Base-by-base conservation (phyloP, 2,797 vertebrate species). In the Aulostomus chinensis region DNA sequence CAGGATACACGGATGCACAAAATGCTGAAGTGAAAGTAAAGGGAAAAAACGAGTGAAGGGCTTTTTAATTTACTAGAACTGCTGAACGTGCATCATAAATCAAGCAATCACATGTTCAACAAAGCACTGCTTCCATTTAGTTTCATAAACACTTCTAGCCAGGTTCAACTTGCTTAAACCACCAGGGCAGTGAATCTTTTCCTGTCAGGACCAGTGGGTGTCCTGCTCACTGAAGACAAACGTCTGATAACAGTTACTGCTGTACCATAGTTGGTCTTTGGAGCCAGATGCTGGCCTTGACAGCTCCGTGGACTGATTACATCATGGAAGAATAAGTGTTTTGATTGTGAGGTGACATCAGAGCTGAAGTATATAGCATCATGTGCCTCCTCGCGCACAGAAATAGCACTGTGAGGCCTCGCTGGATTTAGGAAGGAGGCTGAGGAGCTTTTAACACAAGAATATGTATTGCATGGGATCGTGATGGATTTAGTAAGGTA, bases 371-470 rank as follows among this genome's bases (percentile, higher is more conserved):
- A 14, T 14, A 7, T 7, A 14, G n/a, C n/a, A 33, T 33, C 31
- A 33, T 33, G 31, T 14, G 31, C n/a, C 31, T 33, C n/a, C 31
- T 33, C 4, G n/a, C 6, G 4, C n/a, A 33, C 31, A 33, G n/a
- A 33, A 33, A 33, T 33, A 33, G 31, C 31, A 7, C 8, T 17
- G 31, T 16, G 58, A 80, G 68, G 68, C 59, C 58, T 61, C 0
- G 11, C 34, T 68, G 55, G 40, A 49, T 65, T 43, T 60, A 21
- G 68, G 5, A 53, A 68, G 41, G 36, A 43, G 54, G 41, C 56
- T 17, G 35, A 53, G 53, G 48, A 60, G 52, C 41, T 59, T 67
- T 72, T 34, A 56, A 41, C 54, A 31, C 4, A 0, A 13, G 37
- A 21, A 12, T 25, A 24, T 15, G 61, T 54, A 54, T 26, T 33